These are phyloP conservation scores for Eremobia ochroleuca DNA, from an alignment of 2,888 invertebrate species.

Conservation along the genomic window DNA sequence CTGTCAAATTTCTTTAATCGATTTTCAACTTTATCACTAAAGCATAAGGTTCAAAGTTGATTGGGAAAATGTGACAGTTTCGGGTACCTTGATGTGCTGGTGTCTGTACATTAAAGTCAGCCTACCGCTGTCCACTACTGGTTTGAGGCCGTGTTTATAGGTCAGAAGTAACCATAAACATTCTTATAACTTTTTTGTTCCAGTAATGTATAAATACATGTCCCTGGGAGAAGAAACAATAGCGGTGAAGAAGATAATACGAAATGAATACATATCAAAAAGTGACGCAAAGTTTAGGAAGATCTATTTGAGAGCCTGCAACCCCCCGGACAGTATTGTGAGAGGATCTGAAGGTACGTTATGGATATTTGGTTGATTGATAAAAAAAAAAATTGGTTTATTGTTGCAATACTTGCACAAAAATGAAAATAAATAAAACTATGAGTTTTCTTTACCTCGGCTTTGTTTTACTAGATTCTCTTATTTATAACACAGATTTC, in stretches of 20 bases:
- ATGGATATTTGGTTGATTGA: conserved; percentile 1
- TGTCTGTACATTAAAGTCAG: too few species aligned
- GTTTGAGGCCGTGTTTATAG: neutral
- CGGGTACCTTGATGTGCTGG: too few species aligned
- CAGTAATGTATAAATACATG: conserved; percentile 95
- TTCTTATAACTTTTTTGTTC: conserved; percentile 58
- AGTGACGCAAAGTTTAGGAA: conserved; percentile 92
- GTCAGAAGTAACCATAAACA: neutral
- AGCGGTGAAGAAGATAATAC: conserved; percentile 83
- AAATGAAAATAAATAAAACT: neutral
- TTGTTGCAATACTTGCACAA: neutral
- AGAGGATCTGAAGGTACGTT: conserved; percentile 94
- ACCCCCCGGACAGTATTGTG: conserved; percentile 93
- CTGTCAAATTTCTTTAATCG: too few species aligned
- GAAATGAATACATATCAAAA: conserved; percentile 89
- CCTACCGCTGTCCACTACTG: neutral
- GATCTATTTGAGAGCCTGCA: conserved; percentile 93
- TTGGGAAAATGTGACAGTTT: too few species aligned
- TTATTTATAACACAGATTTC: neutral
- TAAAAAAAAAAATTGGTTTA: too few species aligned
- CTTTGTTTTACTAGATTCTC: neutral
- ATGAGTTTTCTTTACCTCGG: neutral
- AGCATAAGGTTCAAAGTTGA: too few species aligned
- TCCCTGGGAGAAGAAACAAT: conserved; percentile 90
- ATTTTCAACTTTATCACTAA: too few species aligned